Conservation (phyloP, 2,113 vertebrate species). For the Guaruba guarouba region DNA sequence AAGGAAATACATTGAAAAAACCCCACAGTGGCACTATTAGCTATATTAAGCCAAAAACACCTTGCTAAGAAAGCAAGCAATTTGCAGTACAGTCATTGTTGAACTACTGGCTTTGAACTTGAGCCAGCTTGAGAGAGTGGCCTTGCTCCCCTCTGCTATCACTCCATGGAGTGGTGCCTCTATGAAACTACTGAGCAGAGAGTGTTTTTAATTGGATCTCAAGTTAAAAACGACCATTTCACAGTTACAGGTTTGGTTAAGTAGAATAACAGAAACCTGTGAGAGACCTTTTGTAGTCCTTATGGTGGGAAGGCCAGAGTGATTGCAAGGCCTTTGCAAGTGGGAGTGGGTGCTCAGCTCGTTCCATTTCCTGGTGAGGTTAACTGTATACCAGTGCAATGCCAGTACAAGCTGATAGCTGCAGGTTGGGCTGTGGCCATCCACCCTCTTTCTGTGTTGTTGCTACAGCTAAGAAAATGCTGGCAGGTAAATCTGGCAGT, state of each 20-base stretch:
- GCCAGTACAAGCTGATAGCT: not conserved
- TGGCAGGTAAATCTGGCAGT: not conserved
- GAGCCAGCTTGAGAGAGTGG: not conserved
- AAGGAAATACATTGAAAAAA: not conserved
- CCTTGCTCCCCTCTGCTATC: rapidly evolving
- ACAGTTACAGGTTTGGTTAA: not conserved
- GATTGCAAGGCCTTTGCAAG: rapidly evolving
- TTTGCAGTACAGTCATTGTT: not conserved
- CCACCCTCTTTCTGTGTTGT: rapidly evolving
- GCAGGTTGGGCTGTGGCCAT: rapidly evolving
- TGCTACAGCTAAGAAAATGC: not conserved
- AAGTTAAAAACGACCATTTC: not conserved
- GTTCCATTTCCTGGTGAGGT: not conserved
- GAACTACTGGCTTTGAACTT: not conserved
- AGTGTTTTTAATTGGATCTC: rapidly evolving
- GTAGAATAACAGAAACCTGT: not conserved
- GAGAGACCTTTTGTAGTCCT: rapidly evolving
- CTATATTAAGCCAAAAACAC: not conserved
- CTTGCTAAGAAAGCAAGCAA: not conserved
- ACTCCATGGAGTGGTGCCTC: not conserved
- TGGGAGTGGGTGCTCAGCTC: not conserved
- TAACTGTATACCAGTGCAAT: not conserved
- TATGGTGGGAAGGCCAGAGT: not conserved
- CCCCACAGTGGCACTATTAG: too few relatives aligned
- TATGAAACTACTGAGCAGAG: not conserved